Percentiles rank a stretch among this genome's conserved stretches.
phyloP scores from a whole-genome alignment of 2,797 vertebrate species.

The Chrosomus eos region DNA sequence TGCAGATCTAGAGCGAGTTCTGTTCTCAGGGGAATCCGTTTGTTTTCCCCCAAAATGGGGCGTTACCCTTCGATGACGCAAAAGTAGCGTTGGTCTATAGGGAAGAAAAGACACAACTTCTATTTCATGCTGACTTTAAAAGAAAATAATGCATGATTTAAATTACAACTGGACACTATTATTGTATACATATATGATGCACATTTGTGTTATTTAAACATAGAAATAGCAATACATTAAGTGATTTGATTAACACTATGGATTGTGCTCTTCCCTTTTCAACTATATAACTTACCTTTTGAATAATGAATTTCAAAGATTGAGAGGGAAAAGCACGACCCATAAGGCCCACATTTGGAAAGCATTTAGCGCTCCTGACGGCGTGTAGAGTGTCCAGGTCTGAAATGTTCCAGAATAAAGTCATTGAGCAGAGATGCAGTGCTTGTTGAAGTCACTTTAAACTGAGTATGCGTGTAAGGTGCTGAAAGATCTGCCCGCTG shows the following conservation, averaged over 20 bases:
- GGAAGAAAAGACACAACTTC: too few relatives aligned
- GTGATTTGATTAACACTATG: neutral
- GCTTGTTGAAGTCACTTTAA: constrained; percentile 19
- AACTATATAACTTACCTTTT: neutral
- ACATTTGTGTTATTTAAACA: neutral
- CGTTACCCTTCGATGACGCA: too few relatives aligned
- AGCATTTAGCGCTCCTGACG: constrained; percentile 32
- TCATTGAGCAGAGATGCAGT: neutral
- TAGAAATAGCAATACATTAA: neutral
- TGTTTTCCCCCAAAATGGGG: too few relatives aligned
- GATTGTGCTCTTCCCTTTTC: neutral
- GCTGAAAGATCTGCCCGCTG: constrained; percentile 67
- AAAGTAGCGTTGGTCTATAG: too few relatives aligned
- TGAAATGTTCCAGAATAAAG: constrained; percentile 37
- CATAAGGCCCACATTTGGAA: constrained; percentile 62
- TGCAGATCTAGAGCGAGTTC: too few relatives aligned
- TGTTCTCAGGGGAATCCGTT: too few relatives aligned
- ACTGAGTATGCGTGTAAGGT: constrained; percentile 60
- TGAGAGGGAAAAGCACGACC: constrained; percentile 49
- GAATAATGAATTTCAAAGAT: neutral
- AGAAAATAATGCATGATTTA: neutral
- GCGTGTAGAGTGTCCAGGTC: constrained; percentile 15
- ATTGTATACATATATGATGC: neutral
- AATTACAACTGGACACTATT: neutral
- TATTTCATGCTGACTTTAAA: neutral